phyloP scores from a whole-genome alignment of 2,113 vertebrate genomes.

The Microcebus griseorufus region DNA sequence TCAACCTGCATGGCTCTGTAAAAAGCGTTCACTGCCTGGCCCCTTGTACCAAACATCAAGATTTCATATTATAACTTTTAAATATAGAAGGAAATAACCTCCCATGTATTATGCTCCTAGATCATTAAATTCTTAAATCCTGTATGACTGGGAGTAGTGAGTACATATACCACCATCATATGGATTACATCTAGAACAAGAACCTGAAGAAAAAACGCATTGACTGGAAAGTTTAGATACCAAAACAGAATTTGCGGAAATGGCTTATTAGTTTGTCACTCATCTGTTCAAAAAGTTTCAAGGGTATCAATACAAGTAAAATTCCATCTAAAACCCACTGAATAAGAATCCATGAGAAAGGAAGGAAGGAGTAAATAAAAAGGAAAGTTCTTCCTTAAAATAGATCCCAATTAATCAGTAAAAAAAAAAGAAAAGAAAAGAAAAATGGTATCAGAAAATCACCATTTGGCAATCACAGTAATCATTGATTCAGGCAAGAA shows the following conservation, averaged over 20 bases:
- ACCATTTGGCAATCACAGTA: neutral
- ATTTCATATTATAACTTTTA: neutral
- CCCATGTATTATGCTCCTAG: neutral
- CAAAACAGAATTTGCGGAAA: neutral
- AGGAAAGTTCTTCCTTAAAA: slow-evolving; percentile 12
- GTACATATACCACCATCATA: neutral
- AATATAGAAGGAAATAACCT: neutral
- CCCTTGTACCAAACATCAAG: neutral
- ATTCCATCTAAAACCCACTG: neutral
- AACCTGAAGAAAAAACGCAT: neutral
- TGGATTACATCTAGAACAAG: neutral
- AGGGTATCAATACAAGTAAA: neutral
- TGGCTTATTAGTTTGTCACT: neutral
- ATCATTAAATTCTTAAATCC: neutral
- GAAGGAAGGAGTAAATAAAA: neutral
- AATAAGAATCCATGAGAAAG: neutral
- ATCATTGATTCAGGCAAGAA: neutral
- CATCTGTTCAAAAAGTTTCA: neutral
- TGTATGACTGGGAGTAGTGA: neutral
- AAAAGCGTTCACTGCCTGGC: neutral
- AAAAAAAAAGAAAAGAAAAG: slow-evolving; percentile 39
- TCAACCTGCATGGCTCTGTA: accelerated
- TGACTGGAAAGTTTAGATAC: neutral
- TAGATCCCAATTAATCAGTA: neutral
- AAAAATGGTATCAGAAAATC: neutral